Evolutionary conservation across 2,888 invertebrate genomes (phyloP).

Genomic region (Acleris cristana): DNA sequence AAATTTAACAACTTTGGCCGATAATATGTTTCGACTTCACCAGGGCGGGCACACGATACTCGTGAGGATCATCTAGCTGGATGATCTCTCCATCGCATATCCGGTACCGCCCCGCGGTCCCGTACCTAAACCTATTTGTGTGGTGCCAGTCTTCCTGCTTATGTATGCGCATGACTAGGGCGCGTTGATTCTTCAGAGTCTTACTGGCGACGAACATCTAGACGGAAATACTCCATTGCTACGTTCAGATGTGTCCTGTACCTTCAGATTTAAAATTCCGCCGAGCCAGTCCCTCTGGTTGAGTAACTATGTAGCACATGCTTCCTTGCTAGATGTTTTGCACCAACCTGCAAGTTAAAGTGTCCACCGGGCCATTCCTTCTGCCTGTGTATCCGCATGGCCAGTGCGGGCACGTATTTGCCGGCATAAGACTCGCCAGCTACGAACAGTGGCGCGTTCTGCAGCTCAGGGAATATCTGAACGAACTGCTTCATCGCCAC

Average conservation of each 20-base stretch:
- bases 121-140: no score
- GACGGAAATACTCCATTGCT: conserved; percentile 84
- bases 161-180: conserved; percentile 83
- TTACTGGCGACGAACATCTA: conserved; percentile 84
- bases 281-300: no score
- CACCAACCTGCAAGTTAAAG: conserved; percentile 73
- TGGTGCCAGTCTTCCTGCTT: conserved; percentile 63
- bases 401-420: conserved; percentile 84
- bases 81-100: no score
- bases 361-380: conserved; percentile 54
- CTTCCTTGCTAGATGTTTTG: no score
- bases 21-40: no score
- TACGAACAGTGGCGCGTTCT: conserved; percentile 83
- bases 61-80: no score
- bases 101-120: no score
- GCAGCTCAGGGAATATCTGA: conserved; percentile 83
- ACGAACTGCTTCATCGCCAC: conserved; percentile 84
- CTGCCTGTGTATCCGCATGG: conserved; percentile 77
- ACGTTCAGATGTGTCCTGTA: conserved; percentile 82
- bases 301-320: no score
- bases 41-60: no score
- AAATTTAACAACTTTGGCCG: no score
- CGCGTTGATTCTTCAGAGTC: conserved; percentile 86
- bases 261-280: conserved; percentile 33
- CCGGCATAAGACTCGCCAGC: conserved; percentile 88